A percentile compares a stretch with the other conserved stretches of the same genome.
Conservation (phyloP, 2,888 invertebrate species). For the Cerceris ruficornis region DNA sequence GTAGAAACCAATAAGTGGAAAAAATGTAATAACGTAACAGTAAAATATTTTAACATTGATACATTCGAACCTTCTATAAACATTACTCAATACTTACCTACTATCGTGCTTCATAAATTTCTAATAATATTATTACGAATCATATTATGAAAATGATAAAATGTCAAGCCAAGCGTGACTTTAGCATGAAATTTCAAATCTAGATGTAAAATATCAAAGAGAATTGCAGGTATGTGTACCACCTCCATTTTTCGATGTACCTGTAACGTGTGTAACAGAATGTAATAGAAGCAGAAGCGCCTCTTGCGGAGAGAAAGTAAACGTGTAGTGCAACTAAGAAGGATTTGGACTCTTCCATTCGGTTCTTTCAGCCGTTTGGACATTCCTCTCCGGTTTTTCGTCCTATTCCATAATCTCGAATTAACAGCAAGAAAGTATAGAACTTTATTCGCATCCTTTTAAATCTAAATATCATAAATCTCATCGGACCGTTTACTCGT, state of each 20-base stretch:
- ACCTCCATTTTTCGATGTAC: not conserved
- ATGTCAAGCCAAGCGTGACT: not conserved
- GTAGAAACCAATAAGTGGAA: too few relatives aligned
- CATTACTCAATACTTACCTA: too few relatives aligned
- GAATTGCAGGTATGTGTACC: not conserved
- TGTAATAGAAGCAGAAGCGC: conserved; percentile 3
- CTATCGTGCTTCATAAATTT: too few relatives aligned
- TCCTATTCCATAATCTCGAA: too few relatives aligned
- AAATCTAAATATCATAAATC: not conserved
- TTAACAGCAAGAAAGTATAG: not conserved
- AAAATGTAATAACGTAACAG: too few relatives aligned
- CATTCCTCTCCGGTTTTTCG: not conserved
- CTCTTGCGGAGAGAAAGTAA: conserved; percentile 12
- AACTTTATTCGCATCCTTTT: not conserved
- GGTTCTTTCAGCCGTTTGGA: not conserved
- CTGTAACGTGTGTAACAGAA: not conserved
- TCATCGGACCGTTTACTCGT: not conserved
- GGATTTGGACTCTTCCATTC: not conserved
- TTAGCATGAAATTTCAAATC: not conserved
- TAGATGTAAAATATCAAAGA: too few relatives aligned
- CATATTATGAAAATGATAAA: too few relatives aligned
- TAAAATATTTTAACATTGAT: too few relatives aligned
- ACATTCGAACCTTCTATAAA: too few relatives aligned
- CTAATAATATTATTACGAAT: too few relatives aligned
- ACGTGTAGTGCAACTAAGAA: not conserved